These are phyloP conservation scores for Ormyrus thymus DNA, from an alignment of 2,888 invertebrate genomes.

Conservation along the genomic window DNA sequence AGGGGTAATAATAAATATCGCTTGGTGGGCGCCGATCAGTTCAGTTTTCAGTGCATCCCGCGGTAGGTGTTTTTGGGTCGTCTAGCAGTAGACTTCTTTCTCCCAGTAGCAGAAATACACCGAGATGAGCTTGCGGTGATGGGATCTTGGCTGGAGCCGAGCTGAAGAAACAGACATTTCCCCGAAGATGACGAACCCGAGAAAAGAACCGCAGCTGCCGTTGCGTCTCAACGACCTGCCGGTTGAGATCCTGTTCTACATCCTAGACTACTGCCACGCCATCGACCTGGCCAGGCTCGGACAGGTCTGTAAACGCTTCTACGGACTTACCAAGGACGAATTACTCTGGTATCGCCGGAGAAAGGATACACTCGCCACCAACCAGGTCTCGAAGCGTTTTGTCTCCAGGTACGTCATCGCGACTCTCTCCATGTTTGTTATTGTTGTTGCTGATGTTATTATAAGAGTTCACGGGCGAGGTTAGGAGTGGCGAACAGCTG, in stretches of 20 bases:
- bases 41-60: too few relatives aligned
- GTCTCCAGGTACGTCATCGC: conserved; percentile 63
- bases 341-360: conserved; percentile 70
- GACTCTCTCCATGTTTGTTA: too few relatives aligned
- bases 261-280: conserved; percentile 77
- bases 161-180: too few relatives aligned
- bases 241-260: conserved; percentile 76
- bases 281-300: conserved; percentile 76
- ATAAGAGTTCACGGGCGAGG: too few relatives aligned
- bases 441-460: too few relatives aligned
- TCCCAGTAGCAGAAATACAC: too few relatives aligned
- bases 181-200: conserved; percentile 26
- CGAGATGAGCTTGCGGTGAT: too few relatives aligned
- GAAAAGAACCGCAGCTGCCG: background rate
- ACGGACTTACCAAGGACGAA: conserved; percentile 74
- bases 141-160: too few relatives aligned
- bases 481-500: too few relatives aligned
- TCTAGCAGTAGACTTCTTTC: too few relatives aligned
- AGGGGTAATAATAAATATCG: conserved; percentile 1
- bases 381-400: conserved; percentile 68
- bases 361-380: conserved; percentile 68
- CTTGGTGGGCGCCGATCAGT: too few relatives aligned
- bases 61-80: too few relatives aligned
- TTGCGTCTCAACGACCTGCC: conserved; percentile 70
- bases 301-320: conserved; percentile 75